Percentiles rank a stretch among this genome's conserved stretches.
Conservation (phyloP, 2,113 vertebrate genomes). For the Porphyrio hochstetteri region DNA sequence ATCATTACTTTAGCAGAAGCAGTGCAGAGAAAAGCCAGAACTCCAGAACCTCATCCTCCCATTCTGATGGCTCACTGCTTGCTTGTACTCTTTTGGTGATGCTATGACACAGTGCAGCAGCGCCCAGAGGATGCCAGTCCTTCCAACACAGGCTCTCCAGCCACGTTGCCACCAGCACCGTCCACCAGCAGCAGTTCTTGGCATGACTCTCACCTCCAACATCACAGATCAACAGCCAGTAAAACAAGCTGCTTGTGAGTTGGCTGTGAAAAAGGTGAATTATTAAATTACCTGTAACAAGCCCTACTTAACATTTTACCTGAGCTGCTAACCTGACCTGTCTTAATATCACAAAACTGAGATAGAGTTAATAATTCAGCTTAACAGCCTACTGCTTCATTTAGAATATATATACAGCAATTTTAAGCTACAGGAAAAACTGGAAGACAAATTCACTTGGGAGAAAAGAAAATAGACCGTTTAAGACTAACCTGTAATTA, state of each 20-base stretch:
- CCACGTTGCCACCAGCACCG: fast-evolving
- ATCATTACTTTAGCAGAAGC: background rate
- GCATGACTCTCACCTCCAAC: background rate
- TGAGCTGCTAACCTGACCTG: background rate
- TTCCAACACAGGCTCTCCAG: background rate
- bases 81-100: background rate
- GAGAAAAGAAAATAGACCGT: constrained; percentile 7
- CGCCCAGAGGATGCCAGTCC: background rate
- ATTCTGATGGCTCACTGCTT: background rate
- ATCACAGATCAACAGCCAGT: background rate
- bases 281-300: background rate
- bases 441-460: constrained; percentile 6
- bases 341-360: background rate
- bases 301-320: background rate
- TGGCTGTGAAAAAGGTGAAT: background rate
- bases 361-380: background rate
- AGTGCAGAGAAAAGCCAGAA: background rate
- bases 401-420: background rate
- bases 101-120: fast-evolving
- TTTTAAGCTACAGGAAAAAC: constrained; percentile 6
- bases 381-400: background rate
- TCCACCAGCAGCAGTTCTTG: background rate
- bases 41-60: background rate
- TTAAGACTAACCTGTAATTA: constrained; percentile 61
- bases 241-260: background rate